phyloP scores from a whole-genome alignment of 2,113 vertebrate genomes.

The Tretioscincus oriximinensis region DNA sequence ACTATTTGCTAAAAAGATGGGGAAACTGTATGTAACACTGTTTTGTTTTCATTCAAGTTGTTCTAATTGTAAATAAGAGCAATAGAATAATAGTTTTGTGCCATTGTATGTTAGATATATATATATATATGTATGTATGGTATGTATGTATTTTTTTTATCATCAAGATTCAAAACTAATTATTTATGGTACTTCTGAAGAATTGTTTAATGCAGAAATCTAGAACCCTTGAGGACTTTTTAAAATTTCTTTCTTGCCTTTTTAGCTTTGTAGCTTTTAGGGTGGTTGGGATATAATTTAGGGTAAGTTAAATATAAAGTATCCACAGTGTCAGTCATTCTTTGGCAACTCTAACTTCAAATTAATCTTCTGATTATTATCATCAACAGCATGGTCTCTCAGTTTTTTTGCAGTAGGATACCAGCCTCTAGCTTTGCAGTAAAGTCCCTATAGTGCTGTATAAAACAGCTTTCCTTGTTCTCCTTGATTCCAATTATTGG shows the following conservation, averaged over 20 bases:
- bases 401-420: not conserved
- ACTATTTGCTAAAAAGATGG: conserved; percentile 60
- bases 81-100: conserved; percentile 70
- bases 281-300: not conserved
- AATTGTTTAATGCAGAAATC: conserved; percentile 34
- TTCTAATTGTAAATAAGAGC: conserved; percentile 72
- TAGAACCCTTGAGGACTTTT: conserved; percentile 41
- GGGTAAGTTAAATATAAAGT: conserved; percentile 58
- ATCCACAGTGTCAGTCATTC: conserved; percentile 54
- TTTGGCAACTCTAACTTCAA: conserved; percentile 35
- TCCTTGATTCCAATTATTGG: not conserved
- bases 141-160: conserved; percentile 53
- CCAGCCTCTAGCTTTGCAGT: not conserved
- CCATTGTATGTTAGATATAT: conserved; percentile 59
- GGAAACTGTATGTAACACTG: conserved; percentile 62
- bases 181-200: conserved; percentile 56
- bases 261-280: conserved; percentile 33
- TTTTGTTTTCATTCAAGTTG: conserved; percentile 55
- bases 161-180: conserved; percentile 56
- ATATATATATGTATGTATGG: conserved; percentile 40
- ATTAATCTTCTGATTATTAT: conserved; percentile 28
- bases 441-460: not conserved
- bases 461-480: not conserved
- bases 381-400: not conserved
- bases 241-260: conserved; percentile 35